Conservation (phyloP, 2,113 vertebrate species). For the Passer domesticus region DNA sequence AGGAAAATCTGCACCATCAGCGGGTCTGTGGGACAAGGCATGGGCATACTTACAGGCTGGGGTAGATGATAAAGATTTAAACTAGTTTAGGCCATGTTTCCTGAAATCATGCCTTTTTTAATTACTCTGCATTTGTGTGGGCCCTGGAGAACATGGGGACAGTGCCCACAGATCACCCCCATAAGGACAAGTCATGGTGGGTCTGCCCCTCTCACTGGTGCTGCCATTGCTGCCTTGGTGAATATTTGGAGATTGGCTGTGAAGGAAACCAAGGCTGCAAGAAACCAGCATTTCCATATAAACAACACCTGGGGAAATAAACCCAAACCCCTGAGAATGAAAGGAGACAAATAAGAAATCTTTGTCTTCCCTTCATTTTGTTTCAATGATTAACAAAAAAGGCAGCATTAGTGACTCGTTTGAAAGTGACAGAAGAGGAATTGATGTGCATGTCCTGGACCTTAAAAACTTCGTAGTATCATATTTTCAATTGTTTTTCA, state of each 20-base stretch:
- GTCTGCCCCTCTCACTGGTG: not conserved
- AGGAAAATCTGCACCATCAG: not conserved
- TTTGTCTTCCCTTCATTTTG: not conserved
- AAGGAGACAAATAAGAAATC: not conserved
- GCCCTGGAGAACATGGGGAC: not conserved
- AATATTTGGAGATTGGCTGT: not conserved
- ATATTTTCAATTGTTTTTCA: not conserved
- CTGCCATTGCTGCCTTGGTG: not conserved
- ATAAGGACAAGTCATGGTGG: fast-evolving
- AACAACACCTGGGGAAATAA: not conserved
- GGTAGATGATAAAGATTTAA: not conserved
- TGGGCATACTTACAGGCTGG: not conserved
- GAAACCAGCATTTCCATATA: not conserved
- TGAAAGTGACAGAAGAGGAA: not conserved
- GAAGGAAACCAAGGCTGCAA: not conserved
- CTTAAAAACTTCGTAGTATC: not conserved
- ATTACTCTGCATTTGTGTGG: not conserved
- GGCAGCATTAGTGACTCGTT: not conserved
- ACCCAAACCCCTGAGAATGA: not conserved
- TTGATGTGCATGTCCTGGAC: not conserved
- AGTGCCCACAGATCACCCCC: not conserved
- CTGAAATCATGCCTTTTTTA: not conserved
- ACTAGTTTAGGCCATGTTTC: not conserved
- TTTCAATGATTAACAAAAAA: not conserved
- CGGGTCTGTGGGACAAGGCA: not conserved